Evolutionary conservation across 2,888 invertebrate species (phyloP).

Genomic region (Stictocephala bisonia): DNA sequence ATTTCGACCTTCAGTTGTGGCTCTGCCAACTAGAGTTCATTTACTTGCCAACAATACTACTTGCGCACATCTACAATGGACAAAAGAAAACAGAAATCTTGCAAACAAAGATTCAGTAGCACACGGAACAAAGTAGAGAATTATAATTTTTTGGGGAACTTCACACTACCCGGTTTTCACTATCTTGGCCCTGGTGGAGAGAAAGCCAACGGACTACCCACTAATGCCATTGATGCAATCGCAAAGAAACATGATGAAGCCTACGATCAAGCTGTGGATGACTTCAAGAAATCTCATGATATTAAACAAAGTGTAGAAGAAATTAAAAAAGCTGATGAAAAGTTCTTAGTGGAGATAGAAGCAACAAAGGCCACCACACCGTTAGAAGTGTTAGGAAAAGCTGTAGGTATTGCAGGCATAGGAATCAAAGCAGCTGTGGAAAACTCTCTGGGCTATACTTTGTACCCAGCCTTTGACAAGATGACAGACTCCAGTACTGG

Average conservation of each 20-base stretch:
- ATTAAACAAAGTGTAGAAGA: neutral
- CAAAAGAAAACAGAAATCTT: too few species aligned
- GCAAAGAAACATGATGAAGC: conserved; percentile 19
- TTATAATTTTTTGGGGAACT: too few species aligned
- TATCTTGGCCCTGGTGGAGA: conserved; percentile 2
- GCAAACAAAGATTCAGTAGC: too few species aligned
- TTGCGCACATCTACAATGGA: too few species aligned
- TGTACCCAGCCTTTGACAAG: conserved; percentile 1
- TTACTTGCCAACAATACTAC: too few species aligned
- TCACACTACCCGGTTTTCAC: conserved; percentile 21
- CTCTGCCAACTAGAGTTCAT: too few species aligned
- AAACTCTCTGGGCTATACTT: neutral
- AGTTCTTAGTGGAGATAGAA: neutral
- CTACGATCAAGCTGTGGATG: conserved; percentile 23
- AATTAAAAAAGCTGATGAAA: conserved; percentile 9
- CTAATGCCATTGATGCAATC: conserved; percentile 8
- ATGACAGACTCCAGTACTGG: neutral
- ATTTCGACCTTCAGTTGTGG: too few species aligned
- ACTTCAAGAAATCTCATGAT: conserved; percentile 11
- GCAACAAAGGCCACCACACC: neutral
- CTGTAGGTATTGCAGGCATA: conserved; percentile 5
- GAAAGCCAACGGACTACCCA: conserved; percentile 3
- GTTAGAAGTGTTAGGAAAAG: conserved; percentile 8
- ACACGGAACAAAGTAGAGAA: too few species aligned
- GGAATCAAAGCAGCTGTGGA: conserved; percentile 1